Evolutionary conservation across 2,888 invertebrate genomes (phyloP).

Genomic region (Gymnocheta viridis): DNA sequence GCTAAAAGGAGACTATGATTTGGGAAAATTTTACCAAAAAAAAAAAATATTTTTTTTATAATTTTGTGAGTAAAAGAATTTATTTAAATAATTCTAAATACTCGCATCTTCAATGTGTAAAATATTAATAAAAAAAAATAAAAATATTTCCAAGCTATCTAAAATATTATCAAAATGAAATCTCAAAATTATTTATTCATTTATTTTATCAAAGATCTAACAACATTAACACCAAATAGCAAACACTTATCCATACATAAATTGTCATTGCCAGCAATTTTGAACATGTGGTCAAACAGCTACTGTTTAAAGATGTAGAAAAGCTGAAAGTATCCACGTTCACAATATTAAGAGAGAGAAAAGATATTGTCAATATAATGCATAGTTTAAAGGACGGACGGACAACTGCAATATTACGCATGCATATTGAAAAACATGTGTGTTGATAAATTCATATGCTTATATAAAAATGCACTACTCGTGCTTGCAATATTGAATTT

Average conservation of each 20-base stretch:
- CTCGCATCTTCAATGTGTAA: too few relatives aligned
- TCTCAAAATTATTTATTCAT: slow-evolving; percentile 56
- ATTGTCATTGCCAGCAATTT: slow-evolving; percentile 57
- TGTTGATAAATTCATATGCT: slow-evolving; percentile 26
- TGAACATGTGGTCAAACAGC: slow-evolving; percentile 57
- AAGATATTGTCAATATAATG: slow-evolving; percentile 32
- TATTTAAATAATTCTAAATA: too few relatives aligned
- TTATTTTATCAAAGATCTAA: slow-evolving; percentile 61
- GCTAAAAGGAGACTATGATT: too few relatives aligned
- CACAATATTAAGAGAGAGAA: slow-evolving; percentile 43
- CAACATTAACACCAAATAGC: slow-evolving; percentile 59
- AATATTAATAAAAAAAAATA: too few relatives aligned
- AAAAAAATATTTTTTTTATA: too few relatives aligned
- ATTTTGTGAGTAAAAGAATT: too few relatives aligned
- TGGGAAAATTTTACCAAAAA: too few relatives aligned
- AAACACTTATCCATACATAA: neutral
- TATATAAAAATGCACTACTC: slow-evolving; percentile 6
- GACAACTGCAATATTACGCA: slow-evolving; percentile 23
- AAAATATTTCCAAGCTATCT: slow-evolving; percentile 29
- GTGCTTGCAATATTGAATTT: slow-evolving; percentile 54
- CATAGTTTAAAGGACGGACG: neutral
- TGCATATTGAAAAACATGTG: slow-evolving; percentile 18
- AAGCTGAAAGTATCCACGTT: slow-evolving; percentile 29
- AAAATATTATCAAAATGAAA: slow-evolving; percentile 26
- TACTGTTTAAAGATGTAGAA: slow-evolving; percentile 53